Base-by-base conservation (phyloP, 2,888 invertebrate species). In the Cheilosia variabilis region DNA sequence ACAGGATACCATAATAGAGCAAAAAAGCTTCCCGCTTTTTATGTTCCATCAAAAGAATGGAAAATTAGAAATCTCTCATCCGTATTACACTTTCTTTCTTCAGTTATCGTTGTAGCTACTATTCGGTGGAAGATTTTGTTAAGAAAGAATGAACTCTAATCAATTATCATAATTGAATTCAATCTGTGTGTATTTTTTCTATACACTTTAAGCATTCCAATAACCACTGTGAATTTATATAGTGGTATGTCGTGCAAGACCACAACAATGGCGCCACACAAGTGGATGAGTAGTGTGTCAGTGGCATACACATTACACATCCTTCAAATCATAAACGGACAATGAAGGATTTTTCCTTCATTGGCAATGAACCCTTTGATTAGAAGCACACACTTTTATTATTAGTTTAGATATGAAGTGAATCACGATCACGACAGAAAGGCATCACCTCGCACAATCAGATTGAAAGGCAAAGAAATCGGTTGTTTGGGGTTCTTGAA, bases 101-200 rank as follows among this genome's bases (percentile, higher is more conserved):
- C 37, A 7, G 22, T 50, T 52, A 41, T 66, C 37, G 4, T 52
- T 31, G 43, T 15, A 43, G 31, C 10, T 22, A 13, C 22, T 60
- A 45, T 71, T 13, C 24, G 50, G 19, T 27, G 53, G 31, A 31
- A n/a, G n/a, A 43, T 22, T 52, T 34, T 22, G 5, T 37, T 37
- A 13, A 7, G 58, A 43, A 71, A 65, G 50, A 62, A 77, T 69
- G 62, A 37, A 58, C 57, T 65, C 71, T 43, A 79, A 79, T 79
- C 78, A 79, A 79, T 79, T 79, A 79, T 72, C 71, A 52, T 79
- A 79, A 79, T 65, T 43, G 72, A 79, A 79, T 65, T 72, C 69
- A 79, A 79, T 72, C 47, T 47, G 34, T 17, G 41, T 31, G 55
- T 24, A 45, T 63, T 53, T 73, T 47, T 55, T 53, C 43, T n/a